Evolutionary conservation across 2,113 vertebrate species (phyloP).

Genomic region (Athene noctua): DNA sequence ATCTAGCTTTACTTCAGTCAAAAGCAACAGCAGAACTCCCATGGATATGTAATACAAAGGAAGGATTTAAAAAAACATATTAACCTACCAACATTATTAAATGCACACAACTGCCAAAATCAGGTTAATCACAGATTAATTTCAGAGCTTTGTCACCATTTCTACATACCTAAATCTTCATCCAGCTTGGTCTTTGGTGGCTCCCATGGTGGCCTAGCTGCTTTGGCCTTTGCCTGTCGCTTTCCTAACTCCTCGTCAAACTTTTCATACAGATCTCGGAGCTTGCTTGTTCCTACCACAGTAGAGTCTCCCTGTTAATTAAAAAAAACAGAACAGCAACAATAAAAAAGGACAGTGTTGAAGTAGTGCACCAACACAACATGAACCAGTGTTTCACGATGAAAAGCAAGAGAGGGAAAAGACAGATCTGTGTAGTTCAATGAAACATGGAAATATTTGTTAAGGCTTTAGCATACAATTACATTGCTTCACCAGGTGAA

Average conservation of each 20-base stretch:
- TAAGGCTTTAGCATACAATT: not conserved
- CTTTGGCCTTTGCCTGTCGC: conserved; percentile 89
- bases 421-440: not conserved
- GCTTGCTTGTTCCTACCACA: conserved; percentile 93
- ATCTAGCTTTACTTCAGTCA: not conserved
- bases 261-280: conserved; percentile 88
- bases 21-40: not conserved
- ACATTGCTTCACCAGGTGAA: not conserved
- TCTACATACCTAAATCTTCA: conserved; percentile 85
- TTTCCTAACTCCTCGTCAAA: conserved; percentile 91
- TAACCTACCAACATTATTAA: not conserved
- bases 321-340: not conserved
- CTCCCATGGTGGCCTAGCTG: conserved; percentile 88
- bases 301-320: conserved; percentile 92
- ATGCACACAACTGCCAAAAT: not conserved
- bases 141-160: not conserved
- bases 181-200: conserved; percentile 96
- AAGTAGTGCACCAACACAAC: not conserved
- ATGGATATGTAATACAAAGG: not conserved
- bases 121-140: not conserved
- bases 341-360: not conserved
- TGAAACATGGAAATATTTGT: not conserved
- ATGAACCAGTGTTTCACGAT: not conserved
- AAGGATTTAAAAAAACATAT: not conserved
- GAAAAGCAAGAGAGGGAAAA: not conserved